Evolutionary conservation across 2,113 vertebrate genomes (phyloP), one percentile per base, ranked within the genome.

Genomic region (Apteryx owenii): DNA sequence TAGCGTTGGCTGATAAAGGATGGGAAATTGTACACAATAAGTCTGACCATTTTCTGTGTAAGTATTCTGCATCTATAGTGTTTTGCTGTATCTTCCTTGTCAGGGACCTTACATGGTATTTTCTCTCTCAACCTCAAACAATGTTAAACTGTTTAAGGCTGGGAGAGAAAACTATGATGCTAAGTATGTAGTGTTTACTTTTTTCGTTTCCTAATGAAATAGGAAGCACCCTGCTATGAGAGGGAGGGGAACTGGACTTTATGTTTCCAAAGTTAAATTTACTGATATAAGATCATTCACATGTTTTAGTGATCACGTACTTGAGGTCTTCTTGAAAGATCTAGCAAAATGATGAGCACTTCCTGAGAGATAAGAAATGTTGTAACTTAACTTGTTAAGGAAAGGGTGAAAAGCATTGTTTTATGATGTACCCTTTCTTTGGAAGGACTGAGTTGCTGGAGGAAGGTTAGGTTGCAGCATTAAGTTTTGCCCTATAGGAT

Each of bases 1-100:
- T 99, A 64, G 93, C 99, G 3, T 98, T 99, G 90, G 99, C 99
- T 77, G 98, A 98, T 29, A 95, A 99, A 96, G 99, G 99, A 87
- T 99, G 99, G 99, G 98, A 99, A 75, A 97, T 99, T 79, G 90
- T 99, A 56, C 98, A 95, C 80, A 99, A 99, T 81, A 98, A 98
- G 87, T 99, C 97, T 2, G 98, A 97, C 17, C 48, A 66, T 60
- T 98, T 99, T 93, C 97, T 98, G 71, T 29, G 99, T 99, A 98
- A 93, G 99, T 99, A 96, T 95, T 85, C 54, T 90, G 91, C 65
- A 50, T 72, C 53, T 58, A 21, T 17, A 8, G 4, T 10, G 21
- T 21, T 95, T 72, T 94, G 33, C 15, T 71, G 3, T 72, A 26
- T 75, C 13, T 60, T 75, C 26, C 66, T 82, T n/a, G 36, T 66